Conservation (phyloP, 2,888 invertebrate genomes). For the Augiades crinisus region DNA sequence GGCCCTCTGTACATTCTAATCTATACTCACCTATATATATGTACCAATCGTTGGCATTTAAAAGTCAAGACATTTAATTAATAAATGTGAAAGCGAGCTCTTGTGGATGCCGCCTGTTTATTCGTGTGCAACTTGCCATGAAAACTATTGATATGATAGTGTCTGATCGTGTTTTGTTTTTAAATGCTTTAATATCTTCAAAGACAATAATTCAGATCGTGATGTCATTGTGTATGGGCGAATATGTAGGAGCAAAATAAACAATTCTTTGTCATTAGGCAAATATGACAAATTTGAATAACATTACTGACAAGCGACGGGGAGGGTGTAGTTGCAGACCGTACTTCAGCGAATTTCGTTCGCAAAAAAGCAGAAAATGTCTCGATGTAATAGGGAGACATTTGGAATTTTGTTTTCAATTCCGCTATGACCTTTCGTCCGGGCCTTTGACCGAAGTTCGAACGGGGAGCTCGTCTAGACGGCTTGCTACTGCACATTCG, state of each 20-base stretch:
- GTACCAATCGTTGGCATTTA: conserved; percentile 27
- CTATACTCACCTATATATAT: neutral
- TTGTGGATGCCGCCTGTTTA: conserved; percentile 28
- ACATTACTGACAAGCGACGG: neutral
- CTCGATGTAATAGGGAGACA: conserved; percentile 37
- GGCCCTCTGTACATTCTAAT: no score
- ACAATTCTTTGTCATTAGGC: neutral
- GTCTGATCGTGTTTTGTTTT: conserved; percentile 32
- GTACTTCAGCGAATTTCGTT: conserved; percentile 6
- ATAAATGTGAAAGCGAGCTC: conserved; percentile 32
- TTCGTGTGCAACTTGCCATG: conserved; percentile 30
- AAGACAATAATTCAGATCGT: neutral
- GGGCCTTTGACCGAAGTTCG: conserved; percentile 66
- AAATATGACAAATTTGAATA: neutral
- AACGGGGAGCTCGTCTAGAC: conserved; percentile 69
- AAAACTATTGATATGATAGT: no score
- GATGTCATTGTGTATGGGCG: neutral
- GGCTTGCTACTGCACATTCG: conserved; percentile 45
- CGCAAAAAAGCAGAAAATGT: conserved; percentile 40
- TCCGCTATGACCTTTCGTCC: conserved; percentile 66
- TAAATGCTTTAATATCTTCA: neutral
- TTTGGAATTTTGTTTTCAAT: conserved; percentile 65
- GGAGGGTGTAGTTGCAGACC: neutral
- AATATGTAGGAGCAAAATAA: neutral
- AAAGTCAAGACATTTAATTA: conserved; percentile 34